Percentiles rank a stretch among this genome's conserved stretches.
These are phyloP conservation scores for Arctia plantaginis DNA, from an alignment of 2,888 invertebrate genomes.

Conservation along the genomic window DNA sequence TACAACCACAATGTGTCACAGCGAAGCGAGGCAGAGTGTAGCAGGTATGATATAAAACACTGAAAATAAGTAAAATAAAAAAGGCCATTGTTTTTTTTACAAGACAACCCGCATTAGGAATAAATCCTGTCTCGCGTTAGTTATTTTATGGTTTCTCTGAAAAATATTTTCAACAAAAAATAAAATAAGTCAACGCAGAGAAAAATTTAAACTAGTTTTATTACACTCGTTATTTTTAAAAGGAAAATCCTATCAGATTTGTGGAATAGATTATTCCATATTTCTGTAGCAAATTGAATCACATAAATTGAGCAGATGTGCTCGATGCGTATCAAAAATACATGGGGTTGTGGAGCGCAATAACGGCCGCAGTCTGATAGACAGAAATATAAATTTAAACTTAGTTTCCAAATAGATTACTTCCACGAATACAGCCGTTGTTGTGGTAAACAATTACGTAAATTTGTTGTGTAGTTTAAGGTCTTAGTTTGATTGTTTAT, in stretches of 20 bases:
- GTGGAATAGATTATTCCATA: slow-evolving; percentile 13
- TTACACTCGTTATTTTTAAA: not conserved
- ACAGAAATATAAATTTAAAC: slow-evolving; percentile 35
- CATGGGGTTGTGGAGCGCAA: slow-evolving; percentile 34
- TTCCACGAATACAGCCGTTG: not conserved
- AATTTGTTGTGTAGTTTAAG: not conserved
- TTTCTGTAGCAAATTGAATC: slow-evolving; percentile 27
- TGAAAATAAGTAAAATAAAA: too few relatives aligned
- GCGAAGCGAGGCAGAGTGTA: too few relatives aligned
- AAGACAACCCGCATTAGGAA: too few relatives aligned
- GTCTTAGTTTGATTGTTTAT: not conserved
- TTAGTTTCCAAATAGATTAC: slow-evolving; percentile 15
- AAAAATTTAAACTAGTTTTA: not conserved
- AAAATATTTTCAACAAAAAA: not conserved
- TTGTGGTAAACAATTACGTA: not conserved
- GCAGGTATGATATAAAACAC: too few relatives aligned
- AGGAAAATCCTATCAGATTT: not conserved
- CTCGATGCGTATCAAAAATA: slow-evolving; percentile 44
- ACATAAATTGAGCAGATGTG: slow-evolving; percentile 19
- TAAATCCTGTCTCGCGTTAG: too few relatives aligned
- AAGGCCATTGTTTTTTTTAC: too few relatives aligned
- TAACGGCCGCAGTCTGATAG: slow-evolving; percentile 16
- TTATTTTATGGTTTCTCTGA: not conserved
- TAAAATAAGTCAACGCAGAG: not conserved
- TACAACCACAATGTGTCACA: too few relatives aligned